A percentile compares a stretch with the other conserved stretches of the same genome.
phyloP scores from a whole-genome alignment of 2,113 vertebrate genomes.

The Emydocephalus ijimae region DNA sequence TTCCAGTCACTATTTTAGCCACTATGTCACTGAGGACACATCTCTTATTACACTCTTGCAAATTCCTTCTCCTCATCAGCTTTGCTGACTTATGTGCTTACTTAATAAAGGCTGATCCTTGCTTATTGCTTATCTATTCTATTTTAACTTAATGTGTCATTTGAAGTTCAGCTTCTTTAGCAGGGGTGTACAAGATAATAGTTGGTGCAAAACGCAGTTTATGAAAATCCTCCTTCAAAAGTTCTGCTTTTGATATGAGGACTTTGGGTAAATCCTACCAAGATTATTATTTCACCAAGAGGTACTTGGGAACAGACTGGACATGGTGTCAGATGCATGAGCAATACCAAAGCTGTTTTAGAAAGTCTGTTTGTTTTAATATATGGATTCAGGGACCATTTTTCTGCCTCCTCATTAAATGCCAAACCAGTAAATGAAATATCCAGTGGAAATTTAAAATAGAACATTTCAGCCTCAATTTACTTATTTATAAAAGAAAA shows the following conservation, averaged over 20 bases:
- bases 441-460: slow-evolving; percentile 9
- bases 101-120: background rate
- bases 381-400: background rate
- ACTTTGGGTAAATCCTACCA: slow-evolving; percentile 12
- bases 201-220: slow-evolving; percentile 19
- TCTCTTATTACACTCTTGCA: background rate
- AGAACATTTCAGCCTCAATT: background rate
- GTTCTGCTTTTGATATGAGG: slow-evolving; percentile 14
- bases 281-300: slow-evolving; percentile 5
- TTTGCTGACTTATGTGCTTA: slow-evolving; percentile 26
- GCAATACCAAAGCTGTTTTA: background rate
- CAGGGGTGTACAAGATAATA: background rate
- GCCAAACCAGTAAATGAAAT: background rate
- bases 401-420: background rate
- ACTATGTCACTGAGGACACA: background rate
- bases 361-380: background rate
- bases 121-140: slow-evolving; percentile 23
- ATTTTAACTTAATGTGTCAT: slow-evolving; percentile 38
- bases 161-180: slow-evolving; percentile 30
- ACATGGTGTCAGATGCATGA: slow-evolving; percentile 8
- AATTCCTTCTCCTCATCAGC: slow-evolving; percentile 27
- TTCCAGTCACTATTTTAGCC: background rate
- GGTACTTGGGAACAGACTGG: slow-evolving; percentile 1
- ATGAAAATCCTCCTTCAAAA: slow-evolving; percentile 19
- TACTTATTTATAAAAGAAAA: background rate